Conservation (phyloP, 2,888 invertebrate species). For the Apeira syringaria region DNA sequence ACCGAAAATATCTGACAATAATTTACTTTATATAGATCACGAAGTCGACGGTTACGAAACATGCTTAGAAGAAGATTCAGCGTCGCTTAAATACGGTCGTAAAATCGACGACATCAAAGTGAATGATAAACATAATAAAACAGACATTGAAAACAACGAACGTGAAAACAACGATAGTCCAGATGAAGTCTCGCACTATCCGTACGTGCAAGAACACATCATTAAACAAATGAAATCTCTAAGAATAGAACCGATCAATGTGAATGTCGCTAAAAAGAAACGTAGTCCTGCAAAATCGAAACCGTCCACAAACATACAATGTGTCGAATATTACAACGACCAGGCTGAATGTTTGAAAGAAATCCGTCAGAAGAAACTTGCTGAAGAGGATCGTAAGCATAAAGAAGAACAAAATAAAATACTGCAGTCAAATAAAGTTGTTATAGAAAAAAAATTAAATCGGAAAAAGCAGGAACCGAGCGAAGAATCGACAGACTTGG, state of each 20-base stretch:
- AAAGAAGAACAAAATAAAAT: conserved; percentile 67
- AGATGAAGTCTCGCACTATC: conserved; percentile 59
- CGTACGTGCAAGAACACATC: conserved; percentile 75
- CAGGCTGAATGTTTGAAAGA: conserved; percentile 85
- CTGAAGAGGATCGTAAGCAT: conserved; percentile 63
- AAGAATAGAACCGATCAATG: conserved; percentile 71
- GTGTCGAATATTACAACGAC: conserved; percentile 86
- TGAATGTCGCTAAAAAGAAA: conserved; percentile 61
- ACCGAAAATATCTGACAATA: conserved; percentile 60
- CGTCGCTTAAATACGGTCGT: conserved; percentile 65
- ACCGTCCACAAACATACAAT: conserved; percentile 63
- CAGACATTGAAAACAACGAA: conserved; percentile 62
- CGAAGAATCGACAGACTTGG: conserved; percentile 73
- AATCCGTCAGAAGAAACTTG: conserved; percentile 62
- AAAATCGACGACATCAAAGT: conserved; percentile 73
- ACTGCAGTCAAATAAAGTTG: conserved; percentile 55
- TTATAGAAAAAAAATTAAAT: conserved; percentile 58
- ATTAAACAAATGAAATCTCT: conserved; percentile 79
- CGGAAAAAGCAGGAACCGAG: conserved; percentile 62
- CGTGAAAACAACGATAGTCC: conserved; percentile 52
- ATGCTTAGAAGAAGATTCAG: conserved; percentile 84
- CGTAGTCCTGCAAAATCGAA: conserved; percentile 59
- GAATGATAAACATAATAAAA: conserved; percentile 67
- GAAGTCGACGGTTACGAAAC: conserved; percentile 85
- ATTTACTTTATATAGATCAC: conserved; percentile 74